phyloP scores from a whole-genome alignment of 1,140 invertebrate species.

The Elymnias hypermnestra region DNA sequence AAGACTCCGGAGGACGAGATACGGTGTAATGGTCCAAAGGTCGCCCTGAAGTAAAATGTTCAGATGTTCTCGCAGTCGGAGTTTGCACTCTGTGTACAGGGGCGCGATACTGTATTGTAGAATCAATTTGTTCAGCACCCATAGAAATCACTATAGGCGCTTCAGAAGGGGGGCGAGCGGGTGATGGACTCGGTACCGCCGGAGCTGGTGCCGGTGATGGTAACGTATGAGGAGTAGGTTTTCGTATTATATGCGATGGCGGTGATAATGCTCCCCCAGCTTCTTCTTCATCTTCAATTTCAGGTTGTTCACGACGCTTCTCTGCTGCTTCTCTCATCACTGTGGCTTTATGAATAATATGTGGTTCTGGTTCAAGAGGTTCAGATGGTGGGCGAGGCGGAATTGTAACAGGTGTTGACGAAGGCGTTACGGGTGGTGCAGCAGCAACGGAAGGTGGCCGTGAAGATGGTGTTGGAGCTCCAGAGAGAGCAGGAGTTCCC shows the following conservation, averaged over 20 bases:
- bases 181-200: conserved; percentile 51
- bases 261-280: conserved; percentile 54
- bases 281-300: conserved; percentile 65
- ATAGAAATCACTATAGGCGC: conserved; percentile 27
- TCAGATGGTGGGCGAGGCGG: conserved; percentile 63
- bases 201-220: conserved; percentile 61
- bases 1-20: conserved; percentile 50
- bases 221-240: conserved; percentile 44
- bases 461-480: conserved; percentile 50
- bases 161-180: conserved; percentile 48
- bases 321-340: conserved; percentile 75
- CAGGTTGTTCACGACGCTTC: conserved; percentile 63
- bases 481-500: conserved; percentile 63
- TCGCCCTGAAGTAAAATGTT: conserved; percentile 46
- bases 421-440: conserved; percentile 51
- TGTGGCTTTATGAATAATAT: conserved; percentile 71
- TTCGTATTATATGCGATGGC: conserved; percentile 65
- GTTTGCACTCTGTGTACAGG: conserved; percentile 52
- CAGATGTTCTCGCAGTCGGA: conserved; percentile 43
- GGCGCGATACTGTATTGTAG: conserved; percentile 38
- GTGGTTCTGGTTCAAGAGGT: conserved; percentile 65
- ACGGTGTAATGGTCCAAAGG: conserved; percentile 55
- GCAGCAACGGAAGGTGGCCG: conserved; percentile 60
- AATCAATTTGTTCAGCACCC: conserved; percentile 36
- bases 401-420: conserved; percentile 32